phyloP scores from a whole-genome alignment of 2,113 vertebrate species.

The Synchiropus splendidus region DNA sequence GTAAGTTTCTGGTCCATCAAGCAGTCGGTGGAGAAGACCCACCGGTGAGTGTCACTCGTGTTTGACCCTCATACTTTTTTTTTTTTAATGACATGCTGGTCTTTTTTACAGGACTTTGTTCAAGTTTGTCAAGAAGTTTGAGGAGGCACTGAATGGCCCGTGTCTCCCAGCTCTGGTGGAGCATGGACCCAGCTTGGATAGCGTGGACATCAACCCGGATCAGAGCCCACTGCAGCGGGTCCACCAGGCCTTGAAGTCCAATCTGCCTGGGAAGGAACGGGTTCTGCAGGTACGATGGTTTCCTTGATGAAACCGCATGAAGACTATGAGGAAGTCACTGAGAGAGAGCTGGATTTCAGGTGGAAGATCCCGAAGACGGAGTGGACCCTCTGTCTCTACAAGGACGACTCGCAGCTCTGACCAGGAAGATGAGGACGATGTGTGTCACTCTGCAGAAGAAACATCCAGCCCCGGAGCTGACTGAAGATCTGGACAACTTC shows the following conservation, averaged over 20 bases:
- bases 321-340: not conserved
- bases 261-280: constrained; percentile 57
- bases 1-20: constrained; percentile 97
- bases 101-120: constrained; percentile 77
- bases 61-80: not conserved
- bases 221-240: constrained; percentile 71
- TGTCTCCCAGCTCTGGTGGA: constrained; percentile 77
- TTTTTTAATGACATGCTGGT: accelerated
- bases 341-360: constrained; percentile 29
- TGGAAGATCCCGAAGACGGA: constrained; percentile 33
- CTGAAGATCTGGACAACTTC: constrained; percentile 83
- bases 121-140: constrained; percentile 93
- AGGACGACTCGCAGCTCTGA: constrained; percentile 74
- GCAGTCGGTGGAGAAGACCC: constrained; percentile 93
- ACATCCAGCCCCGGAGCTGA: constrained; percentile 65
- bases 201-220: constrained; percentile 50
- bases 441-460: constrained; percentile 73
- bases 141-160: constrained; percentile 70
- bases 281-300: constrained; percentile 56
- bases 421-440: constrained; percentile 82
- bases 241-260: constrained; percentile 61
- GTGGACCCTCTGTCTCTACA: constrained; percentile 61
- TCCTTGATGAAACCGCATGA: not conserved
- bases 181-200: constrained; percentile 64
- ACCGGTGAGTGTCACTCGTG: constrained; percentile 67